phyloP scores from a whole-genome alignment of 2,797 vertebrate genomes.

The Aratinga solstitialis region DNA sequence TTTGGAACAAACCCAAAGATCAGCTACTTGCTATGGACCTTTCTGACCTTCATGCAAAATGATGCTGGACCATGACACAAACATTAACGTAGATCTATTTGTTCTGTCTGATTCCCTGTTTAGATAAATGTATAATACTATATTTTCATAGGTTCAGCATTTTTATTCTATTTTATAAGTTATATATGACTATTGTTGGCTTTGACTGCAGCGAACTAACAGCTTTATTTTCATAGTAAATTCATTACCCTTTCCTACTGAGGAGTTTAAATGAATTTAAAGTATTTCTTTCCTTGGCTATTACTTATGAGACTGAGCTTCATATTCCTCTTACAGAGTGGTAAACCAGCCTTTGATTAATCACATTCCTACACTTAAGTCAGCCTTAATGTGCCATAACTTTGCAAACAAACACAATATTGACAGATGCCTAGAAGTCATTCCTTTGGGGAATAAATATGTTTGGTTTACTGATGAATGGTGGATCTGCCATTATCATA shows the following conservation, averaged over 20 bases:
- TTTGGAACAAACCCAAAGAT: background rate
- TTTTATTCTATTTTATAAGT: background rate
- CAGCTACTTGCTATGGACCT: background rate
- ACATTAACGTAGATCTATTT: background rate
- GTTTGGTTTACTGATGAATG: slow-evolving; percentile 12
- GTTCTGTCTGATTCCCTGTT: background rate
- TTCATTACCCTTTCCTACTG: background rate
- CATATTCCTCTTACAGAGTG: background rate
- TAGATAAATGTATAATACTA: background rate
- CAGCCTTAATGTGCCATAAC: background rate
- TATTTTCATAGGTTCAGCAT: background rate
- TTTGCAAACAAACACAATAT: background rate
- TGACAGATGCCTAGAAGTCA: background rate
- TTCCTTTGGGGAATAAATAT: slow-evolving; percentile 3
- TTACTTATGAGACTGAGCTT: background rate
- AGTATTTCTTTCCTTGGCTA: slow-evolving; percentile 7
- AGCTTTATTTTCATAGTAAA: slow-evolving; percentile 14
- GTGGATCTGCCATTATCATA: background rate
- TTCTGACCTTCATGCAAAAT: background rate
- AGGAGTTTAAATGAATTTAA: slow-evolving; percentile 9
- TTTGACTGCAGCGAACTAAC: background rate
- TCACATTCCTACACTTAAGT: slow-evolving; percentile 27
- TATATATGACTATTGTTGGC: background rate
- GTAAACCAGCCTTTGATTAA: slow-evolving; percentile 31
- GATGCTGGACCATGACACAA: background rate